A percentile compares a stretch with the other conserved stretches of the same genome.
Conservation (phyloP, 1,140 invertebrate genomes). For the Euglossa dilemma region DNA sequence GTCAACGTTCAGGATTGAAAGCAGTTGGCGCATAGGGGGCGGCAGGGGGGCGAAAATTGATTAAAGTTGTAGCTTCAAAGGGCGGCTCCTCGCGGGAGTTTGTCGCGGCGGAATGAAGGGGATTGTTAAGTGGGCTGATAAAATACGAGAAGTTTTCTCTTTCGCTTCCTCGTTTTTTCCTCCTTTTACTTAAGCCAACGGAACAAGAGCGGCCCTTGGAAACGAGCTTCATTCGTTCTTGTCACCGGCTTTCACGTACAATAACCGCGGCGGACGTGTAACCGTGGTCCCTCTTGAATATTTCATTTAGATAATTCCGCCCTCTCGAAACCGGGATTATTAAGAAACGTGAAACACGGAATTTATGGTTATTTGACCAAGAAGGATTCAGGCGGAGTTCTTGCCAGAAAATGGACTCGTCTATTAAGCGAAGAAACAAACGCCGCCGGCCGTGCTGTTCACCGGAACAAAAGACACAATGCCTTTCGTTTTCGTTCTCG, state of each 20-base stretch:
- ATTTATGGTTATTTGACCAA: slow-evolving; percentile 57
- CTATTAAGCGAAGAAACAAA: slow-evolving; percentile 42
- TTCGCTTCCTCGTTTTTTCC: not conserved
- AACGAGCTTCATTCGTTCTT: slow-evolving; percentile 68
- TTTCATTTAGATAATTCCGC: slow-evolving; percentile 65
- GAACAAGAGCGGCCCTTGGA: slow-evolving; percentile 53
- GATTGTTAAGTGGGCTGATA: slow-evolving; percentile 56
- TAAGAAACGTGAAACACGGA: slow-evolving; percentile 53
- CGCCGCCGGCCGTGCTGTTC: not conserved
- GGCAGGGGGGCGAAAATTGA: slow-evolving; percentile 30
- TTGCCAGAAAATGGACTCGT: slow-evolving; percentile 25
- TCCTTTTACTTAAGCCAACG: slow-evolving; percentile 41
- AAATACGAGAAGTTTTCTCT: slow-evolving; percentile 56
- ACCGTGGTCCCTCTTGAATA: slow-evolving; percentile 58
- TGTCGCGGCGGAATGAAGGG: slow-evolving; percentile 46
- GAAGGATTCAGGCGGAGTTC: slow-evolving; percentile 2
- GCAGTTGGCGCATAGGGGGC: not conserved
- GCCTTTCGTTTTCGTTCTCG: not conserved
- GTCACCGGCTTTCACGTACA: slow-evolving; percentile 58
- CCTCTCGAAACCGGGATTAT: slow-evolving; percentile 59
- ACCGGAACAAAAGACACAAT: not conserved
- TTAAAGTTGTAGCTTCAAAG: slow-evolving; percentile 50
- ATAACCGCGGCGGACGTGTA: slow-evolving; percentile 46
- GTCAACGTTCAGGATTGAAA: slow-evolving; percentile 33
- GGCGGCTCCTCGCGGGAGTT: slow-evolving; percentile 29